These are phyloP conservation scores for Notolabrus celidotus DNA, from an alignment of 2,797 vertebrate genomes.

Conservation along the genomic window DNA sequence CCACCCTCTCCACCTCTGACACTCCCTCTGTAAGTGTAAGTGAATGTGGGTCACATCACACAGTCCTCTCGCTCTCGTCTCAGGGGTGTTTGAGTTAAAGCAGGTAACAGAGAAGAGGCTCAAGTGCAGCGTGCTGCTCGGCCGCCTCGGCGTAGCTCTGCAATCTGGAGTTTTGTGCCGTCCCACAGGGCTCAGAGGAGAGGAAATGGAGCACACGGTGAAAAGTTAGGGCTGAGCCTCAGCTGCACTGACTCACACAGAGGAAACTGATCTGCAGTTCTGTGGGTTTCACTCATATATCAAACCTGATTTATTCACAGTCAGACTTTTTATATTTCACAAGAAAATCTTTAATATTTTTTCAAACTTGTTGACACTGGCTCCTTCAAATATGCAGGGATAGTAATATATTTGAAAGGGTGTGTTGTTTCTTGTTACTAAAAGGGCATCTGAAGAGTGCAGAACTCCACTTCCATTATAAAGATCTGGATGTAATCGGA, in stretches of 20 bases:
- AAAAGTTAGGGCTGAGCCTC: constrained; percentile 45
- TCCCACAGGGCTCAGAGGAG: constrained; percentile 50
- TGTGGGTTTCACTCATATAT: constrained; percentile 34
- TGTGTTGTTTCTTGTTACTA: not conserved
- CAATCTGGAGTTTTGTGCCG: constrained; percentile 49
- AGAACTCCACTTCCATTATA: not conserved
- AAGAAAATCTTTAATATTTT: constrained; percentile 1
- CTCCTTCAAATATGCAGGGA: not conserved
- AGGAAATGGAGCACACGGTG: constrained; percentile 65
- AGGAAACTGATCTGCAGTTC: constrained; percentile 32
- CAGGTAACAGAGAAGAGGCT: constrained; percentile 54
- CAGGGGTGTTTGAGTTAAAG: constrained; percentile 51
- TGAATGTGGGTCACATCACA: constrained; percentile 73
- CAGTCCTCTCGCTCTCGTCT: constrained; percentile 50
- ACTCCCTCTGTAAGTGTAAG: constrained; percentile 47
- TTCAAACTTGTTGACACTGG: not conserved
- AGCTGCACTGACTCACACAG: constrained; percentile 54
- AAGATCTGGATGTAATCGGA: not conserved
- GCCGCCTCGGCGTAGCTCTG: constrained; percentile 33
- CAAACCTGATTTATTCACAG: constrained; percentile 31
- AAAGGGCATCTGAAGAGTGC: not conserved
- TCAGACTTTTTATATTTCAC: not conserved
- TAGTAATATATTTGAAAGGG: not conserved
- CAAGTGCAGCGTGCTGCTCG: constrained; percentile 38
- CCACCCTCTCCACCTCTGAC: constrained; percentile 45